phyloP scores from a whole-genome alignment of 2,797 vertebrate species.

The Urophycis tenuis region DNA sequence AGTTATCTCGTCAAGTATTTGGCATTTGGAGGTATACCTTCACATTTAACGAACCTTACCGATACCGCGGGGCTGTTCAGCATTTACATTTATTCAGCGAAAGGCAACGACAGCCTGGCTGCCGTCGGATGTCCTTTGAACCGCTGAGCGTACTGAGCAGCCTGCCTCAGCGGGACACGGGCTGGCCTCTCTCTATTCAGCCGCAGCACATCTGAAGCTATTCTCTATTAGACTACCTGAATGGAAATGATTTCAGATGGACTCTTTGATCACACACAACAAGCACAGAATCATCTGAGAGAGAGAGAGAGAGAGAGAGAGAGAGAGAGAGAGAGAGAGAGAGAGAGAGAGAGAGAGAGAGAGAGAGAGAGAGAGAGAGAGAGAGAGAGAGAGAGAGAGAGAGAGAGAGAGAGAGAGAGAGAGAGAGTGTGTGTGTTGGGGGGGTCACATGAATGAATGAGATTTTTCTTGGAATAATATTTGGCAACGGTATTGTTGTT shows the following conservation, averaged over 20 bases:
- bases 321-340: too few relatives aligned
- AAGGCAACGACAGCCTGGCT: background rate
- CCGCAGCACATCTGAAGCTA: conserved; percentile 33
- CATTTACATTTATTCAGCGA: background rate
- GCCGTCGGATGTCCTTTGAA: background rate
- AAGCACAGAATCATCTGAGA: conserved; percentile 20
- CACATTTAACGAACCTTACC: background rate
- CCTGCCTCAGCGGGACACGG: conserved; percentile 35
- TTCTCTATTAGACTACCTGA: conserved; percentile 24
- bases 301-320: too few relatives aligned
- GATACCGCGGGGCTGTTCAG: background rate
- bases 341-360: too few relatives aligned
- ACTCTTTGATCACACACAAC: conserved; percentile 30
- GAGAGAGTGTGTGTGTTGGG: background rate
- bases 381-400: too few relatives aligned
- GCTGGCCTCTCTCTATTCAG: conserved; percentile 48
- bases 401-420: too few relatives aligned
- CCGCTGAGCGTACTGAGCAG: background rate
- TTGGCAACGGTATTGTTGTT: background rate
- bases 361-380: too few relatives aligned
- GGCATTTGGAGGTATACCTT: background rate
- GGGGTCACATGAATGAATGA: conserved; percentile 4
- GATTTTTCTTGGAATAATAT: conserved; percentile 3
- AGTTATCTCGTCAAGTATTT: background rate
- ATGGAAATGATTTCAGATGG: conserved; percentile 44